Evolutionary conservation across 2,797 vertebrate species (phyloP).

Genomic region (Prionace glauca): DNA sequence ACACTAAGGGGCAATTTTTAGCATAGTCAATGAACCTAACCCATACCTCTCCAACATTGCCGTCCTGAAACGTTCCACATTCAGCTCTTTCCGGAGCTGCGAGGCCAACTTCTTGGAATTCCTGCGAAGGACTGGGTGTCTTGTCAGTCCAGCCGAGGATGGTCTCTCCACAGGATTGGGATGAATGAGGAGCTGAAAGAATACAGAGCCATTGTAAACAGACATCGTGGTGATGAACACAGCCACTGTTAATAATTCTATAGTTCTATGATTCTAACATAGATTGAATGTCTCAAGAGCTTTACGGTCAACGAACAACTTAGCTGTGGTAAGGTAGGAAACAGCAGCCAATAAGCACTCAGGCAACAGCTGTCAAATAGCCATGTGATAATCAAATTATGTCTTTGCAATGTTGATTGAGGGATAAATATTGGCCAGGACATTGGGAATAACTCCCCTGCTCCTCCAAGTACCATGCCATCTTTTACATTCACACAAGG

Average conservation of each 20-base stretch:
- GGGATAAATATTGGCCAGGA: background rate
- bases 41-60: constrained; percentile 82
- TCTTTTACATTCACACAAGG: too few species aligned
- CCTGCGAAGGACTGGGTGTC: constrained; percentile 65
- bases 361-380: background rate
- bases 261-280: too few species aligned
- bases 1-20: too few species aligned
- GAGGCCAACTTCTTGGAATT: constrained; percentile 64
- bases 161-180: constrained; percentile 72
- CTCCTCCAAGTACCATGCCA: too few species aligned
- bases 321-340: background rate
- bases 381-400: too few species aligned
- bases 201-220: background rate
- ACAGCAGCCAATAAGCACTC: background rate
- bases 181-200: constrained; percentile 69
- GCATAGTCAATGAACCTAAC: too few species aligned
- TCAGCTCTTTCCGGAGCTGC: constrained; percentile 77
- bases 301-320: too few species aligned
- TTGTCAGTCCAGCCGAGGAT: constrained; percentile 73
- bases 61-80: constrained; percentile 82
- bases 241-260: too few species aligned
- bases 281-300: too few species aligned
- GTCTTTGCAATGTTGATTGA: background rate
- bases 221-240: too few species aligned
- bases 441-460: background rate